A percentile compares a stretch with the other conserved stretches of the same genome.
Evolutionary conservation across 2,797 vertebrate genomes (phyloP).

Genomic region (Cyprinodon diabolis): DNA sequence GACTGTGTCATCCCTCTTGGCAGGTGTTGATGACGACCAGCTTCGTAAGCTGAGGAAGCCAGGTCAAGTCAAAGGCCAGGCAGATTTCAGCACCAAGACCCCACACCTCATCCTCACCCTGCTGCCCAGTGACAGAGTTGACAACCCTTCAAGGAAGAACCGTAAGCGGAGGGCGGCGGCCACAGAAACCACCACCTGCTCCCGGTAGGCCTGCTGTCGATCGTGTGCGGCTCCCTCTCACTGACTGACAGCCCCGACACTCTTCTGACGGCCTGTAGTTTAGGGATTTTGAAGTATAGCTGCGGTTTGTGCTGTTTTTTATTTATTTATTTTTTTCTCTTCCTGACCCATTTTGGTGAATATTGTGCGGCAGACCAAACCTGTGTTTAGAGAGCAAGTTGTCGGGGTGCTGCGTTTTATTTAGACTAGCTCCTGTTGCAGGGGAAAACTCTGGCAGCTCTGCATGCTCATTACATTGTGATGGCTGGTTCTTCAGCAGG

Average conservation of each 20-base stretch:
- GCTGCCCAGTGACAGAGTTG: slow-evolving; percentile 82
- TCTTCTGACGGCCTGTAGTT: slow-evolving; percentile 34
- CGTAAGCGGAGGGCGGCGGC: slow-evolving; percentile 84
- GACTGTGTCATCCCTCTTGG: not conserved
- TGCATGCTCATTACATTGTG: slow-evolving; percentile 49
- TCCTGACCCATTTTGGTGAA: slow-evolving; percentile 44
- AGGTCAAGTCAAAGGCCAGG: slow-evolving; percentile 76
- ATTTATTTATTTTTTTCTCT: slow-evolving; percentile 11
- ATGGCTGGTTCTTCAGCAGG: slow-evolving; percentile 42
- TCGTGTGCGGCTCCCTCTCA: slow-evolving; percentile 28
- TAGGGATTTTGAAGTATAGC: slow-evolving; percentile 30
- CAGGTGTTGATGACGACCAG: slow-evolving; percentile 82
- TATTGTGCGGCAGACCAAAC: slow-evolving; percentile 54
- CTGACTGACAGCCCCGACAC: slow-evolving; percentile 25
- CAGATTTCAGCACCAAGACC: slow-evolving; percentile 84
- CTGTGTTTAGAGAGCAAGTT: slow-evolving; percentile 69
- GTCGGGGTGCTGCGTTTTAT: slow-evolving; percentile 59
- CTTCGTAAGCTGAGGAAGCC: slow-evolving; percentile 74
- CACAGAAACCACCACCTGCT: slow-evolving; percentile 77
- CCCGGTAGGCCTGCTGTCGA: slow-evolving; percentile 71
- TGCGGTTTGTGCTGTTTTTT: slow-evolving; percentile 26
- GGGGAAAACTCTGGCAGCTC: slow-evolving; percentile 54
- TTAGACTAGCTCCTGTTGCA: slow-evolving; percentile 59
- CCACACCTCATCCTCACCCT: slow-evolving; percentile 87
- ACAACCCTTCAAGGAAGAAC: slow-evolving; percentile 79